Percentiles rank a stretch among this genome's conserved stretches.
These are phyloP conservation scores for human DNA, from an alignment of 2,113 vertebrate genomes.

Conservation along the genomic window DNA sequence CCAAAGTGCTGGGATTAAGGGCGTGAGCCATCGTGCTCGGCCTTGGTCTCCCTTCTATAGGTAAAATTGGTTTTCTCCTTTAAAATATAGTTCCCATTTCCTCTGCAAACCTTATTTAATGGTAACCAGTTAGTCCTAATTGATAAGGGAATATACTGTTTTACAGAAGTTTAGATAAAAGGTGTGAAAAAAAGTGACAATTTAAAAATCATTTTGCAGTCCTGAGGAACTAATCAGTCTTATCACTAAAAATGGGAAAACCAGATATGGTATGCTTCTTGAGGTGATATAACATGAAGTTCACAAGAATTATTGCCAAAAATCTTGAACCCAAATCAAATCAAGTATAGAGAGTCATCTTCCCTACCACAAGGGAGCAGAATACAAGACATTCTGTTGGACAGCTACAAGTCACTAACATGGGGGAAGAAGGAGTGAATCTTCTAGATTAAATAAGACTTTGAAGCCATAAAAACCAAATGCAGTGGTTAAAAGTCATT, in stretches of 20 bases:
- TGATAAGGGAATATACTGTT: slow-evolving; percentile 3
- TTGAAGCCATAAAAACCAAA: neutral
- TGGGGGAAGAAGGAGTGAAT: neutral
- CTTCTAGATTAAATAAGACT: neutral
- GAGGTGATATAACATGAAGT: neutral
- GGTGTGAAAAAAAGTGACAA: neutral
- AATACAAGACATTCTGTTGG: neutral
- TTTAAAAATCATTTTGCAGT: neutral
- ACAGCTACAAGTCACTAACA: neutral
- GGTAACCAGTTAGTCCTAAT: neutral
- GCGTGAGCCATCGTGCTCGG: too few relatives aligned
- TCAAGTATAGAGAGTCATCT: neutral
- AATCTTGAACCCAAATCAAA: neutral
- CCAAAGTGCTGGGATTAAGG: too few relatives aligned
- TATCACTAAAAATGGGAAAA: neutral
- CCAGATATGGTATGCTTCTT: neutral
- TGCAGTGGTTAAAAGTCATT: neutral
- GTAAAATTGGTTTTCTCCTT: neutral
- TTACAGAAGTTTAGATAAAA: neutral
- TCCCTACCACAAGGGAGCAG: neutral
- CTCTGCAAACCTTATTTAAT: neutral
- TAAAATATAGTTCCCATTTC: neutral
- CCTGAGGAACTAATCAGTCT: neutral
- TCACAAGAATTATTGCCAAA: neutral
- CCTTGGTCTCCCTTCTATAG: neutral